Conservation (phyloP, 2,797 vertebrate species). For the Vipera ursinii region DNA sequence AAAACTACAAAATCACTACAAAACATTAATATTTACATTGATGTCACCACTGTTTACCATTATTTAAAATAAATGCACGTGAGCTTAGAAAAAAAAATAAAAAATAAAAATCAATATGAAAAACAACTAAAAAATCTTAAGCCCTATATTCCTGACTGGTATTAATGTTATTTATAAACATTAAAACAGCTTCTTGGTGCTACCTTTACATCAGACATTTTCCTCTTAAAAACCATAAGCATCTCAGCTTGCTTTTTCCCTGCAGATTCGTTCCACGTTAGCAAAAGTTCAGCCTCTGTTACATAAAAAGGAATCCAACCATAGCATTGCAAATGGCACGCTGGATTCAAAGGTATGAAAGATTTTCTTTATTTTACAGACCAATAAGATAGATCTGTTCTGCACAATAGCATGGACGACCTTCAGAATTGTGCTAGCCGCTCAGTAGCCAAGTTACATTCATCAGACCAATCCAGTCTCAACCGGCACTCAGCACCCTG, state of each 20-base stretch:
- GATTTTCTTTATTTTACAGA: not conserved
- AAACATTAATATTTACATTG: no score
- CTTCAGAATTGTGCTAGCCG: not conserved
- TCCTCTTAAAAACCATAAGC: not conserved
- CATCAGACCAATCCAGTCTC: not conserved
- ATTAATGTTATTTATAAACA: not conserved
- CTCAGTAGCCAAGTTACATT: not conserved
- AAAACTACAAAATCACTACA: no score
- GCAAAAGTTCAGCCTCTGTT: constrained; percentile 66
- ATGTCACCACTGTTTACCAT: no score
- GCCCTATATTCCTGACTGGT: not conserved
- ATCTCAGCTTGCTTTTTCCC: not conserved
- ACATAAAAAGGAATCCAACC: constrained; percentile 52
- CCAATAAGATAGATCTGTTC: not conserved
- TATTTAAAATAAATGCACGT: no score
- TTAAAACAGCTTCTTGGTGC: not conserved
- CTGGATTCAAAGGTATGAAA: constrained; percentile 49
- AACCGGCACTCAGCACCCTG: not conserved
- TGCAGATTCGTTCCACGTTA: constrained; percentile 68
- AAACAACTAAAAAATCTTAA: no score
- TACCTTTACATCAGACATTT: not conserved
- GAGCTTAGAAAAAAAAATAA: no score
- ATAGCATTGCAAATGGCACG: constrained; percentile 8
- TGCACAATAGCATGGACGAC: not conserved
- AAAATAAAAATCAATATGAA: no score